Evolutionary conservation across 1,140 invertebrate genomes (phyloP), one percentile per base, ranked within the genome.

Genomic region (Danaus melanippus): DNA sequence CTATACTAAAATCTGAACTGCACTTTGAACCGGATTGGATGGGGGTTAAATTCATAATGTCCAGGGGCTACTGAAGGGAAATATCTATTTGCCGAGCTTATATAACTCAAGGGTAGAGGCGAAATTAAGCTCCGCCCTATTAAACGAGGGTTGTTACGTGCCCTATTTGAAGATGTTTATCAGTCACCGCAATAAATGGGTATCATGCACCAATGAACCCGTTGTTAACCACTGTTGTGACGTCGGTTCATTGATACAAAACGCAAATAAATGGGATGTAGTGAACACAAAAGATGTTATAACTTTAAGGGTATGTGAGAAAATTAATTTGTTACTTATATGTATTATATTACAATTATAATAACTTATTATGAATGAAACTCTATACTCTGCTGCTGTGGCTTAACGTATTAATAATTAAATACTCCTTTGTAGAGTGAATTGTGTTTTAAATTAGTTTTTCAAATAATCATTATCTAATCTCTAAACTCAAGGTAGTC

Each of bases 1-100:
- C 86, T 12, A 89, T 89, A 69, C 87, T 89, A 63, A 89, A 89
- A 76, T 89, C 86, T 21, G 79, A 81, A 62, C 64, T 66, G 47
- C 74, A 73, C 62, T 78, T 83, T 8, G 75, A 69, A 62, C 69
- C 66, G 1, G 77, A 74, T 52, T 71, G 69, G 21, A 74, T 62
- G 6, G 74, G 60, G 9, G 74, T 66, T 12, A 77, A 62, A 66
- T 81, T 72, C 83, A 86, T 86, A 46, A 49, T 51, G 32, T 15
- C 39, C 53, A 51, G 53, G 12, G 49, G 44, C 46, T 53, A 63
- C 46, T 59, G 46, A 58, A 40, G 50, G 39, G 9, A 42, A 50
- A 39, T 45, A 47, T 41, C 50, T 48, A 60, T 56, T 56, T 48
- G 48, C 53, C 50, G 68, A 57, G 59, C 42, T 48, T 46, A 32